Evolutionary conservation across 64 coral and sea anemone species (phyloP).

Genomic region (Montipora efflorescens): DNA sequence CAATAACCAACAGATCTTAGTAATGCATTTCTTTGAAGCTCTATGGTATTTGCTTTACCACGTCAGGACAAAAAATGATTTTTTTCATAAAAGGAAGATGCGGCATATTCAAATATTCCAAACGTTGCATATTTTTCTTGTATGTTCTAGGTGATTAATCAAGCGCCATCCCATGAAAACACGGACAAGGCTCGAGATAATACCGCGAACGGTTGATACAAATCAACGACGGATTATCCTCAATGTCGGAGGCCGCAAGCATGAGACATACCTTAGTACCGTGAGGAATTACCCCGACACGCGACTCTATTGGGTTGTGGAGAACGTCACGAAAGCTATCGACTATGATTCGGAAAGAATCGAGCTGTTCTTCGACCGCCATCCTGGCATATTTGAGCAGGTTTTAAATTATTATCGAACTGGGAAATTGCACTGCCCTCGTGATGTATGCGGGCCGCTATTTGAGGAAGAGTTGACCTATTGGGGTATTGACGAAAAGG

Average conservation of each 20-base stretch:
- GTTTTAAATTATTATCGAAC: slow-evolving; percentile 94
- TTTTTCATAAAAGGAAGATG: not conserved
- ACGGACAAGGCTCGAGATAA: slow-evolving; percentile 71
- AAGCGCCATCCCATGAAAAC: slow-evolving; percentile 31
- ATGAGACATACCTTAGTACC: slow-evolving; percentile 84
- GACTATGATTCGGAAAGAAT: slow-evolving; percentile 91
- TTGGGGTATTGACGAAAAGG: slow-evolving; percentile 93
- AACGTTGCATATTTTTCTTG: not conserved
- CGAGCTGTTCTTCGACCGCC: slow-evolving; percentile 88
- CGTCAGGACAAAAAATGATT: not conserved
- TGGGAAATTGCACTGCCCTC: slow-evolving; percentile 89
- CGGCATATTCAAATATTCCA: no score
- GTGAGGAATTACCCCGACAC: slow-evolving; percentile 88
- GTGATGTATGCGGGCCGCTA: slow-evolving; percentile 86
- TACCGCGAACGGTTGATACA: slow-evolving; percentile 70
- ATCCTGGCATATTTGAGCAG: slow-evolving; percentile 83
- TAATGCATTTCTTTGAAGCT: not conserved
- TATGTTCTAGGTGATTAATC: slow-evolving; percentile 12
- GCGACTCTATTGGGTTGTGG: slow-evolving; percentile 86
- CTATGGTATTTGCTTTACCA: not conserved
- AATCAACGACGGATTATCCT: slow-evolving; percentile 78
- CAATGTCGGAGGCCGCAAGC: slow-evolving; percentile 86
- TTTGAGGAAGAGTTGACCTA: slow-evolving; percentile 92
- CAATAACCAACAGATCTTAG: slow-evolving; percentile 1
- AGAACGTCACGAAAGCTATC: slow-evolving; percentile 85